Conservation (phyloP, 1,140 invertebrate species). For the Popillia japonica region DNA sequence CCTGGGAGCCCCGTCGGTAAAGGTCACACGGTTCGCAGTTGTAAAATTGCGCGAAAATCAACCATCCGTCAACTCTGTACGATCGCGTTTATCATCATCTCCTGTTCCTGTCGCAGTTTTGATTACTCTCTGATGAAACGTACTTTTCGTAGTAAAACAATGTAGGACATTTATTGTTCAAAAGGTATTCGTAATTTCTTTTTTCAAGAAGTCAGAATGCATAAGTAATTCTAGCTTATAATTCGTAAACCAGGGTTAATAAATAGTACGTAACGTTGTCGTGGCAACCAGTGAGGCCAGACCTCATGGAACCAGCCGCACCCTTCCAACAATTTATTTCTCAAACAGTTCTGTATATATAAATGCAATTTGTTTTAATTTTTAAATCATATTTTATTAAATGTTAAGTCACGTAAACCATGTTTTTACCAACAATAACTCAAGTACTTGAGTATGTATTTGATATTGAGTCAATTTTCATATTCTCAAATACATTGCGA, state of each 20-base stretch:
- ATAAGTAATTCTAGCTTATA: neutral
- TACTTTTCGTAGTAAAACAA: too few relatives aligned
- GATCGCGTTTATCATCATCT: neutral
- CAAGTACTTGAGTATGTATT: too few relatives aligned
- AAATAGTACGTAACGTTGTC: conserved; percentile 9
- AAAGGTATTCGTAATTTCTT: too few relatives aligned
- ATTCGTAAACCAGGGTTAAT: neutral
- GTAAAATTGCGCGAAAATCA: conserved; percentile 40
- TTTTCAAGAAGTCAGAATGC: too few relatives aligned
- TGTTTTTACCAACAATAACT: too few relatives aligned
- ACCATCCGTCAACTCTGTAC: conserved; percentile 37
- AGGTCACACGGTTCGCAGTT: conserved; percentile 38
- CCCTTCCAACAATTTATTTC: neutral
- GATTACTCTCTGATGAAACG: neutral
- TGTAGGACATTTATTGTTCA: too few relatives aligned
- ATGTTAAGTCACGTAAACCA: too few relatives aligned
- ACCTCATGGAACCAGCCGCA: conserved; percentile 26
- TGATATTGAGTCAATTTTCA: too few relatives aligned
- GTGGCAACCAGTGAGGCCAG: conserved; percentile 33
- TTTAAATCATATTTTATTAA: too few relatives aligned
- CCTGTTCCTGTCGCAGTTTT: conserved; percentile 17
- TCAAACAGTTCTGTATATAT: too few relatives aligned
- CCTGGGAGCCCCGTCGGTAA: conserved; percentile 35
- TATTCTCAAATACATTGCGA: too few relatives aligned
- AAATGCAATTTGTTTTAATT: too few relatives aligned